These are phyloP conservation scores for Zhengitettix transpicula DNA, from an alignment of 2,888 invertebrate species.

Conservation along the genomic window DNA sequence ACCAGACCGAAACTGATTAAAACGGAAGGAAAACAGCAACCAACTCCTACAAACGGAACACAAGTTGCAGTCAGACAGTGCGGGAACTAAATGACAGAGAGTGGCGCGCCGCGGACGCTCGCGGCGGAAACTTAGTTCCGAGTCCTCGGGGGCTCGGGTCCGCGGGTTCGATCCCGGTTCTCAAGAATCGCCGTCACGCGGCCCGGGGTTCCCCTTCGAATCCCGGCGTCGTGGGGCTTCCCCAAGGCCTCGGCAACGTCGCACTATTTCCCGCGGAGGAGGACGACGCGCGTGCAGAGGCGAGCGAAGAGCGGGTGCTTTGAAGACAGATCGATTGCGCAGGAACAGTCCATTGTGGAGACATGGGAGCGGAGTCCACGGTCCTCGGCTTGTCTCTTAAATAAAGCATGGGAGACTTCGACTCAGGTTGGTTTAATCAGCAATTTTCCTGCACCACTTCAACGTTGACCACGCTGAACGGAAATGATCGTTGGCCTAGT, in stretches of 20 bases:
- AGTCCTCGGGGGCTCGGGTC: too few species aligned
- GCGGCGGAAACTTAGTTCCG: too few species aligned
- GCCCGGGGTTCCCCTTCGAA: neutral
- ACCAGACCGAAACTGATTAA: slow-evolving; percentile 17
- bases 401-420: slow-evolving; percentile 5
- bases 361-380: neutral
- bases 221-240: neutral
- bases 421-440: slow-evolving; percentile 3
- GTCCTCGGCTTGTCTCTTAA: neutral
- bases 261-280: neutral
- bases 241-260: neutral
- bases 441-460: too few species aligned
- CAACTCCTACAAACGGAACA: slow-evolving; percentile 39
- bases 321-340: neutral
- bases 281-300: too few species aligned
- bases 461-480: too few species aligned
- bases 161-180: neutral
- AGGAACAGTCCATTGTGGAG: neutral
- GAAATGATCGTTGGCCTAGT: too few species aligned
- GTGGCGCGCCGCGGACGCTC: too few species aligned
- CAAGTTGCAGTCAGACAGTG: slow-evolving; percentile 43
- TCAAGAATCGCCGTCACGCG: neutral
- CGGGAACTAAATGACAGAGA: slow-evolving; percentile 37
- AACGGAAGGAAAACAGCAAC: slow-evolving; percentile 26
- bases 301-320: neutral